Base-by-base conservation (phyloP, 2,113 vertebrate species). In the Struthio camelus region DNA sequence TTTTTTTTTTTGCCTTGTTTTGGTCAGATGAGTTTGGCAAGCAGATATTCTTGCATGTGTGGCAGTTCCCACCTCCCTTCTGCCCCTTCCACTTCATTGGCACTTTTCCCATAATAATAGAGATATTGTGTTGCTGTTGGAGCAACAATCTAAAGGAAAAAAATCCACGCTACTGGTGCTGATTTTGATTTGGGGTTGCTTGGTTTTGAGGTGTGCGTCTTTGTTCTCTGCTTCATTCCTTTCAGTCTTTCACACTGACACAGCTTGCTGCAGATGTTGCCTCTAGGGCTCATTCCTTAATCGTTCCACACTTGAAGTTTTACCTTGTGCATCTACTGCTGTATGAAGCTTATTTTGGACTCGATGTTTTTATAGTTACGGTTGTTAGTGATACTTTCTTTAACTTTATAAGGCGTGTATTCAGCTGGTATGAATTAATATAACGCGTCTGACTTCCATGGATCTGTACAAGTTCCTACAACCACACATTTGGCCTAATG, bases 401-500 rank as follows among this genome's bases (percentile, higher is more conserved):
- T 48, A 80, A 71, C 50, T 80, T 79, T 24, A 56, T 62, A 83
- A 90, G 48, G 34, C 72, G 88, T 9, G 38, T 20, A 28, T 69
- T 94, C 51, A 80, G 80, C 16, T 89, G 91, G 13, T 80, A 82
- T 78, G 28, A 94, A 87, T 92, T 92, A 92, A 16, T 46, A 53
- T 16, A 65, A 4, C 73, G 71, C 81, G 66, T 90, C 73, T 72
- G 6, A 85, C 70, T 94, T 87, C 70, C 89, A 28, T 0, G 76
- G 80, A 42, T 87, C 48, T 87, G 24, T 85, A 82, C 25, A 1
- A 83, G 48, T 85, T 94, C 30, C 34, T 30, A 69, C 50, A 93
- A 76, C 85, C 73, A 71, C 91, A 94, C 44, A 93, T 77, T 69
- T 91, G 40, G 73, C 92, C 40, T 64, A 83, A 90, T 58, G 70